Evolutionary conservation across 2,113 vertebrate species (phyloP), one percentile per base, ranked within the genome.

Genomic region (Odontophorus gujanensis): DNA sequence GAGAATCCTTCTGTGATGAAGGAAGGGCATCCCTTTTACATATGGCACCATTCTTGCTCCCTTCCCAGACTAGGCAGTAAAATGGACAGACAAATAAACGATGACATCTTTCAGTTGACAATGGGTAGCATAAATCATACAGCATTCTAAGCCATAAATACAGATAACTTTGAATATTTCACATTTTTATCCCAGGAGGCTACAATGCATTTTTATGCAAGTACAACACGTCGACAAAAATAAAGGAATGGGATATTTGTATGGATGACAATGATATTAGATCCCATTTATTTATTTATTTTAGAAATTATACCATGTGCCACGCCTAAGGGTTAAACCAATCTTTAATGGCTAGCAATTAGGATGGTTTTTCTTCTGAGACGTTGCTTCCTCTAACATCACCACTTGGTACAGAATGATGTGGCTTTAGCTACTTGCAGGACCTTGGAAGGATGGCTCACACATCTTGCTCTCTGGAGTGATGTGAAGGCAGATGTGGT

Each of bases 71-170:
- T 34, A 68, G 47, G 55, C 74, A 62, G 36, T n/a, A 38, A 48
- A 69, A 78, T 34, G 76, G 36, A 65, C 40, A 80, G 67, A 87
- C 57, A 84, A 93, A 87, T 75, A 85, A 90, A 84, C 43, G 17
- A 91, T 85, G 81, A 68, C 75, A 24, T 18, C 36, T 88, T 76
- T 90, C 73, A 80, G 59, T 65, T 30, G 78, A 48, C 61, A 82
- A 87, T 10, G 38, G 75, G 36, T 32, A 26, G 68, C 85, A 89
- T 89, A 91, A 96, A 96, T 87, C 87, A 91, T 32, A n/a, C 38
- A 34, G 42, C 36, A 42, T 89, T 79, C 78, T 61, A 51, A 80
- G 67, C n/a, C 45, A 85, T 81, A 91, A 86, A 89, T 89, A 84
- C 5, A 89, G 20, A 32, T 21, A 53, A 73, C 68, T 85, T 2